Evolutionary conservation across 2,797 vertebrate genomes (phyloP).

Genomic region (Hipposideros larvatus): DNA sequence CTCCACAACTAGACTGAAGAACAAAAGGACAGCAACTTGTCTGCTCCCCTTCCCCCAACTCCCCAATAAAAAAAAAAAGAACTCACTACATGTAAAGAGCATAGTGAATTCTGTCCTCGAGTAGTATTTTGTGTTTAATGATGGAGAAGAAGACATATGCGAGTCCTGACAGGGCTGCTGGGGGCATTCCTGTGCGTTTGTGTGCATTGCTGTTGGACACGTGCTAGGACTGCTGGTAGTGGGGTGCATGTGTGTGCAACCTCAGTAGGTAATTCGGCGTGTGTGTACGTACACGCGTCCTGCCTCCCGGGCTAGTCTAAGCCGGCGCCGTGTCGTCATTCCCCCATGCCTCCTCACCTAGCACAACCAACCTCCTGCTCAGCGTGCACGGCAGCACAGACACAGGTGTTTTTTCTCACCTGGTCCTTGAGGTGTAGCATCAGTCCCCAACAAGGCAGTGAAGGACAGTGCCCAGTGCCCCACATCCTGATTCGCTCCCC

Average conservation of each 20-base stretch:
- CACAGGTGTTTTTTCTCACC: not conserved
- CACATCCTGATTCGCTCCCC: accelerated
- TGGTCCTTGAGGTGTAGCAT: not conserved
- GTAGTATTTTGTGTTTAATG: not conserved
- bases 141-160: not conserved
- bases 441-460: accelerated
- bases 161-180: not conserved
- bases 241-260: accelerated
- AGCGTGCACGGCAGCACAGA: accelerated
- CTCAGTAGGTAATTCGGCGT: accelerated
- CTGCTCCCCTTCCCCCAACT: too few species aligned
- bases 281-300: accelerated
- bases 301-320: accelerated
- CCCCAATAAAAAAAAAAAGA: too few species aligned
- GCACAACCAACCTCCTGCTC: not conserved
- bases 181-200: accelerated
- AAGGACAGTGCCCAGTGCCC: not conserved
- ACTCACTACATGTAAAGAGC: not conserved
- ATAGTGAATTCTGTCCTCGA: not conserved
- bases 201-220: accelerated
- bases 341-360: accelerated
- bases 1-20: too few species aligned
- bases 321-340: accelerated
- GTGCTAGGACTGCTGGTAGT: accelerated
- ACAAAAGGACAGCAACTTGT: too few species aligned